Base-by-base conservation (phyloP, 2,113 vertebrate species). In the Nannobrachium achirus region DNA sequence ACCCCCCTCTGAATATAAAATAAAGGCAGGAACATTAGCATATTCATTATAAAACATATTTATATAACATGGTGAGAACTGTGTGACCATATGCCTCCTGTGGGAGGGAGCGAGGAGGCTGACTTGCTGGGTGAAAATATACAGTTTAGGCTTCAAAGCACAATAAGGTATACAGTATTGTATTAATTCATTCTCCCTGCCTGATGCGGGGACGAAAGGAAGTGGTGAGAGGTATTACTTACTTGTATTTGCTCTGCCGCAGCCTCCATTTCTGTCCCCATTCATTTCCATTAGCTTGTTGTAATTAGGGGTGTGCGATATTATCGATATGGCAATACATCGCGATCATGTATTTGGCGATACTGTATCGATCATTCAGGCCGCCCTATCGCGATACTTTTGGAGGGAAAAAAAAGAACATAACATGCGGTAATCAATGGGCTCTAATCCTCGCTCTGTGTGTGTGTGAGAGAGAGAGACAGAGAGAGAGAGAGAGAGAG, bases 81-180 rank as follows among this genome's bases (percentile, higher is more conserved):
- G 55, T 84, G 72, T 81, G 80, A 80, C 81, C 71, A 10, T n/a
- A n/a, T 16, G 50, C 0, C 66, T 81, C 87, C 72, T 75, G 38
- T 18, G 77, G 77, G 88, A 79, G 60, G 3, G 25, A 33, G 25
- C 25, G 63, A 58, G 73, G 66, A 74, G 65, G 65, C 61, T 60
- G 66, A 85, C 79, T 84, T 75, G 55, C 66, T 78, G 79, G 75
- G 25, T 86, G 71, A 76, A 75, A 83, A 84, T 72, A 76, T 71
- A 71, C 75, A 80, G 78, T 84, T 84, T 80, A 73, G 76, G 81
- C 88, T 89, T 89, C 86, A 89, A 89, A 91, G 88, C 77, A 66
- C 63, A 84, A 75, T 83, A 84, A 85, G 69, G 78, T 83, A 81
- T 78, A n/a, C n/a, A n/a, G n/a, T n/a, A 66, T 76, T 76, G 68